Evolutionary conservation across 2,113 vertebrate species (phyloP), one percentile per base, ranked within the genome.

Genomic region (Ammodytes marinus): DNA sequence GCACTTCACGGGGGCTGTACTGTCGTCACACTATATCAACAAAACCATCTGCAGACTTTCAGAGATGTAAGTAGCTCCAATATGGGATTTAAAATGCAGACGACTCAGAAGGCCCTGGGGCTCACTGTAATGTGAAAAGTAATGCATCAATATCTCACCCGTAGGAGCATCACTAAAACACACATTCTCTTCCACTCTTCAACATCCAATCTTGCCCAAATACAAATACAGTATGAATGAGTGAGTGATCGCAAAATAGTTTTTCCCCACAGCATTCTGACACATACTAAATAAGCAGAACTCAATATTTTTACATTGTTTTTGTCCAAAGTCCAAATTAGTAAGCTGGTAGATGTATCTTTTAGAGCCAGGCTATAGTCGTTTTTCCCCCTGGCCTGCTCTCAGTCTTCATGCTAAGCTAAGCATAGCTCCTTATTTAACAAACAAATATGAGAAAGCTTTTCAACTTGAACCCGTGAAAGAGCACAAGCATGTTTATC

Each of bases 41-140:
- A 64, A 49, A 74, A 79, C 58, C 63, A 58, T 52, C 47, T 76
- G 64, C 49, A 46, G 0, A 0, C 15, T 50, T 54, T 69, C 72
- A 65, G 75, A 82, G 6, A 43, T 72, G 55, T 47, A 42, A 68
- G 50, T 46, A 53, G 55, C 39, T 49, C 50, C n/a, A 63, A 8
- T 39, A 54, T 74, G 53, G 60, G 81, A 86, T 80, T 27, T 81
- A 77, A 76, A 79, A 72, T 37, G 47, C 70, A 47, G 66, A 15
- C 50, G 50, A 55, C 40, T 77, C 19, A 59, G 61, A 57, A 50
- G 14, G 50, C 77, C 72, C 72, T 0, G 35, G 37, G 39, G 73
- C 53, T 27, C 47, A 42, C n/a, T 69, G 52, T 39, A 78, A 42
- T 61, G 10, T n/a, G 27, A 27, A 45, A n/a, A 11, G 49, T 14